A percentile compares a stretch with the other conserved stretches of the same genome.
Conservation (phyloP, 2,888 invertebrate species). For the Macrosiphum euphorbiae region DNA sequence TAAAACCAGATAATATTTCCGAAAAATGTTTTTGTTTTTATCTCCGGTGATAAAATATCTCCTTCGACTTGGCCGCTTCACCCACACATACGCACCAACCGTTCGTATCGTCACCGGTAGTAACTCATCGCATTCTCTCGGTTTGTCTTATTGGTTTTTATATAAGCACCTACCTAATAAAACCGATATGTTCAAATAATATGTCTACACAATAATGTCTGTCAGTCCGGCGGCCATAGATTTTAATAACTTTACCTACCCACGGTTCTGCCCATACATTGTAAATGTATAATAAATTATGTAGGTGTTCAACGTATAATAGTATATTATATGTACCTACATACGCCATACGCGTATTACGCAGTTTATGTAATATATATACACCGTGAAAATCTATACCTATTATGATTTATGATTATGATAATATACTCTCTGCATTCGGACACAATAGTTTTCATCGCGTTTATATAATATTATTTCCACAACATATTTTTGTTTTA, state of each 20-base stretch:
- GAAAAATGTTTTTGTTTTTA: constrained; percentile 27
- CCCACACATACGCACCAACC: not conserved
- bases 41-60: not conserved
- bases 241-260: not conserved
- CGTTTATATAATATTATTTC: not conserved
- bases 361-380: not conserved
- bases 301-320: not conserved
- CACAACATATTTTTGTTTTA: not conserved
- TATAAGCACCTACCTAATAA: not conserved
- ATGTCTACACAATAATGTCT: not conserved
- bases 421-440: not conserved
- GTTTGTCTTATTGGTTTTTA: not conserved
- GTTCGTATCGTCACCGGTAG: not conserved
- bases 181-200: not conserved
- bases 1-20: not conserved
- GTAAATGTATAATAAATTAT: not conserved
- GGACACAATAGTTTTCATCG: not conserved
- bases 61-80: not conserved
- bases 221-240: not conserved
- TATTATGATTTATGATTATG: not conserved
- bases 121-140: not conserved
- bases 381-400: not conserved
- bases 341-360: not conserved
- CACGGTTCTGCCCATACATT: not conserved
- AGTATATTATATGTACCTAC: not conserved